These are phyloP conservation scores for Acanthoscelides obtectus DNA, from an alignment of 2,888 invertebrate species.

Conservation along the genomic window DNA sequence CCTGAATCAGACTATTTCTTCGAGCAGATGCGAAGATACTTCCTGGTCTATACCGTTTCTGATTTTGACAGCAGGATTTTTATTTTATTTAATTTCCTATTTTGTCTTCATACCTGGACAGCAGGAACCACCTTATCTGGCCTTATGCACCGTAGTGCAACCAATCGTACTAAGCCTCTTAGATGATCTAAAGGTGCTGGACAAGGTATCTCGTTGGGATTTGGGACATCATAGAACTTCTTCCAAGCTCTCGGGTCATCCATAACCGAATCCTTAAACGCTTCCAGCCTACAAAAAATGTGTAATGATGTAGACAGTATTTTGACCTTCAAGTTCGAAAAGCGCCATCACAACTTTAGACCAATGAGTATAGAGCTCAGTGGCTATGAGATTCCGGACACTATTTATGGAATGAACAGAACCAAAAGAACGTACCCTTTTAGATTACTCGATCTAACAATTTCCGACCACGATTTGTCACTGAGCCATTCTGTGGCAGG, in stretches of 20 bases:
- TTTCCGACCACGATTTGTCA: constrained; percentile 86
- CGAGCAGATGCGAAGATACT: no score
- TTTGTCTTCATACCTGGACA: constrained; percentile 48
- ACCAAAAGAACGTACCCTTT: constrained; percentile 49
- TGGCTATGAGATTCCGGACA: background rate
- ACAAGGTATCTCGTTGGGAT: constrained; percentile 65
- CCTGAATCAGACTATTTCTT: no score
- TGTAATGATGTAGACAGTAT: no score
- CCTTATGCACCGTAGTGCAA: constrained; percentile 74
- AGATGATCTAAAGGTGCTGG: constrained; percentile 66
- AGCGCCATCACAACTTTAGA: background rate
- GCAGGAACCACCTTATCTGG: constrained; percentile 88
- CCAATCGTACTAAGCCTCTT: constrained; percentile 62
- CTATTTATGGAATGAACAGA: background rate
- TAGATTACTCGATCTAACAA: constrained; percentile 65
- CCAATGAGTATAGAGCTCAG: background rate
- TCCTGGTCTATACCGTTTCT: no score
- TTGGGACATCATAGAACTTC: constrained; percentile 69
- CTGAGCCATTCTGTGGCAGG: constrained; percentile 80
- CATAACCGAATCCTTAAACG: constrained; percentile 57
- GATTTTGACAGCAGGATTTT: no score
- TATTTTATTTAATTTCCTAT: no score
- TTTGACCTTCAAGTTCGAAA: no score
- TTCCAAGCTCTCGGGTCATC: constrained; percentile 63
- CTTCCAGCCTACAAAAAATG: constrained; percentile 43